Conservation (phyloP, 2,113 vertebrate species). For the Arothron firmamentum region DNA sequence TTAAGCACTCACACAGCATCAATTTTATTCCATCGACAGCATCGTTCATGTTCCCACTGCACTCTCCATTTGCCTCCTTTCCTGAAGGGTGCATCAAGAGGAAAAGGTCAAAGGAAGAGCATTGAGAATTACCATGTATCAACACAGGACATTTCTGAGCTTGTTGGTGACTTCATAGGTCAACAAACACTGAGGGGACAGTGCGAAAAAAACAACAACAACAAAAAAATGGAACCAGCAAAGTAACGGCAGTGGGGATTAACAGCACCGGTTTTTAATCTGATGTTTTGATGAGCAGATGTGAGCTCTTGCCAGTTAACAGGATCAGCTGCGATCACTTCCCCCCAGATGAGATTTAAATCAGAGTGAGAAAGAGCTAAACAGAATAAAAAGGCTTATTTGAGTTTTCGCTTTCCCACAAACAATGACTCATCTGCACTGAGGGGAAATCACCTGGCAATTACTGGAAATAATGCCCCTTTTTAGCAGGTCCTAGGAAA, state of each 20-base stretch:
- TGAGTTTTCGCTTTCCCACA: not conserved
- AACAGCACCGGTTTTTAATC: not conserved
- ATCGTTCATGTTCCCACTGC: slow-evolving; percentile 6
- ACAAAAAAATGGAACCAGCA: no score
- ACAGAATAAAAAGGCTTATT: slow-evolving; percentile 2
- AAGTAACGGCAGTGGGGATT: slow-evolving; percentile 7
- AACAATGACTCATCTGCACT: slow-evolving; percentile 11
- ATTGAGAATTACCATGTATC: slow-evolving; percentile 4
- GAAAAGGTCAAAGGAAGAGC: slow-evolving; percentile 41
- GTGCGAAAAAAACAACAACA: not conserved
- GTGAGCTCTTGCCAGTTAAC: slow-evolving; percentile 2
- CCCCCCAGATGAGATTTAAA: slow-evolving; percentile 8
- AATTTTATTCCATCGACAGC: slow-evolving; percentile 2
- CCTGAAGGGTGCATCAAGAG: slow-evolving; percentile 17
- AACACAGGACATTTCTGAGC: not conserved
- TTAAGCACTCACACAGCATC: slow-evolving; percentile 47
- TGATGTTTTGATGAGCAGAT: not conserved
- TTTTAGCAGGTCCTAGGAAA: not conserved
- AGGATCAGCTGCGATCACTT: slow-evolving; percentile 16
- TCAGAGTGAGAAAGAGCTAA: slow-evolving; percentile 1
- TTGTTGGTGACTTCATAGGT: slow-evolving; percentile 10
- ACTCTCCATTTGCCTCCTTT: slow-evolving; percentile 10
- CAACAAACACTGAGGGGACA: not conserved
- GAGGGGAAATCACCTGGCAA: slow-evolving; percentile 1
- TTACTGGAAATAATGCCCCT: not conserved